Evolutionary conservation across 2,113 vertebrate genomes (phyloP), one percentile per base, ranked within the genome.

Genomic region (Mesoclemmys tuberculata): DNA sequence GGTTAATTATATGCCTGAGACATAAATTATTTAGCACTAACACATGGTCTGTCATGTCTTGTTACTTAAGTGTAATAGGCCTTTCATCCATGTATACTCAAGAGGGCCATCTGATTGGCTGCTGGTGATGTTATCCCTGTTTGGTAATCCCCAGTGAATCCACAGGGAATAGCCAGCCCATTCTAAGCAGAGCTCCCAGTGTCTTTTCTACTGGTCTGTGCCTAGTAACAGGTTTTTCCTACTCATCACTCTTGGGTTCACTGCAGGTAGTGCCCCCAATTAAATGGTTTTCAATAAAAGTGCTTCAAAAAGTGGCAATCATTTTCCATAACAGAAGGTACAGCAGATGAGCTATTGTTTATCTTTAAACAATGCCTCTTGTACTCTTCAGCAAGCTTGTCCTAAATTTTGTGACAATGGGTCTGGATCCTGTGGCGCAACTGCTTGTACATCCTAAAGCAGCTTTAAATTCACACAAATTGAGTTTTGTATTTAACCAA

Each of bases 1-100:
- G 84, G 48, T 97, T 58, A 95, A 84, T 92, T 94, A 46, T 97
- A 78, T 95, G 97, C 96, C 55, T 22, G 82, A 96, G 95, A 95
- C 95, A 96, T 97, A 96, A 97, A 98, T 98, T 97, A 97, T 91
- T 92, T 96, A 97, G 93, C 91, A 97, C 97, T 97, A 95, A 91
- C 89, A 94, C 96, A 96, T 75, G 81, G 92, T 94, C 96, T 97
- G 94, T 97, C 96, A 97, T 97, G 97, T 95, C 96, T 94, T 68
- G 93, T 68, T 97, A 96, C 94, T 96, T 97, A 97, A 97, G 95
- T 87, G 97, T 95, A 96, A 96, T 82, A 90, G 91, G 94, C 94
- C 93, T 96, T 91, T 88, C 97, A 93, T 97, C 97, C 94, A 94
- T 92, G 86, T 90, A 94, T 56, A 92, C 94, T 96, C 97, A 85